A percentile compares a stretch with the other conserved stretches of the same genome.
phyloP scores from a whole-genome alignment of 1,140 invertebrate genomes.

The Halyomorpha halys region DNA sequence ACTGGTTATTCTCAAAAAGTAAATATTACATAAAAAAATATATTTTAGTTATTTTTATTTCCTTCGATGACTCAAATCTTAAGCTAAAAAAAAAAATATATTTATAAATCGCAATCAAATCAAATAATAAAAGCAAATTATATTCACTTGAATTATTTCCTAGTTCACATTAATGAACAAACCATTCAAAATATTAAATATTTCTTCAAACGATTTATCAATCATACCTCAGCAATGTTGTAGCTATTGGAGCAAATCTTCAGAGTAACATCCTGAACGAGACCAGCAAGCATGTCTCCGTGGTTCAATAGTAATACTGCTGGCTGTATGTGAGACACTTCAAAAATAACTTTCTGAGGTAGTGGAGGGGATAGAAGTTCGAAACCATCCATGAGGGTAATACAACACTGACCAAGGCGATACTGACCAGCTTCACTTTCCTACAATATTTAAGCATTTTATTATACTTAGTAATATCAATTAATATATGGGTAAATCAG shows the following conservation, averaged over 20 bases:
- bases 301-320: conserved; percentile 38
- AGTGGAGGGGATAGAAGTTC: conserved; percentile 50
- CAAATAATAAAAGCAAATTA: no score
- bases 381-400: conserved; percentile 38
- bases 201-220: conserved; percentile 31
- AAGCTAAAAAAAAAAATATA: no score
- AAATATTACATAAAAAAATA: no score
- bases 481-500: no score
- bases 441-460: conserved; percentile 29
- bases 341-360: conserved; percentile 36
- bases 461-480: no score
- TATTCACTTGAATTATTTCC: no score
- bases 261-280: conserved; percentile 39
- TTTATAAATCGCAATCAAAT: no score
- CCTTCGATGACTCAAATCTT: no score
- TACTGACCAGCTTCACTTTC: conserved; percentile 36
- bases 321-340: conserved; percentile 33
- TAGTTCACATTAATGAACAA: no score
- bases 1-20: no score
- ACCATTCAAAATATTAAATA: no score
- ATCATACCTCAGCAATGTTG: conserved; percentile 34
- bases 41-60: no score
- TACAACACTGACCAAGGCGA: conserved; percentile 36
- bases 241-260: conserved; percentile 41
- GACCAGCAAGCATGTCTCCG: conserved; percentile 40